A percentile compares a stretch with the other conserved stretches of the same genome.
These are phyloP conservation scores for Myiozetetes cayanensis DNA, from an alignment of 2,113 vertebrate genomes.

Conservation along the genomic window DNA sequence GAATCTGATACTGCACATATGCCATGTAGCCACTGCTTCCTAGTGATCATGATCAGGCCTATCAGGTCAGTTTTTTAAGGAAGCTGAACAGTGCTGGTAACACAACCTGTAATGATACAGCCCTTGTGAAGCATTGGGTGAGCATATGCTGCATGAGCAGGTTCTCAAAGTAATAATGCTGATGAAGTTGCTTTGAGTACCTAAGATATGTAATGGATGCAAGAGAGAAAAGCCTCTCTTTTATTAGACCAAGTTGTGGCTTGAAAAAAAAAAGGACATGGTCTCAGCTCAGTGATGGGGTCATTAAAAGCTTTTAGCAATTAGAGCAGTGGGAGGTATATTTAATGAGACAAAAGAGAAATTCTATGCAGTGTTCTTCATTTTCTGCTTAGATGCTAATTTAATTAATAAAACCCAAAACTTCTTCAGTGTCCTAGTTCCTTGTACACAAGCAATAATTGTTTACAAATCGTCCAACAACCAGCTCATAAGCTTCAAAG, in stretches of 20 bases:
- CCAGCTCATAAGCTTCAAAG: slow-evolving; percentile 68
- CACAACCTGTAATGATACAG: background rate
- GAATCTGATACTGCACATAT: background rate
- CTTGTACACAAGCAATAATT: slow-evolving; percentile 62
- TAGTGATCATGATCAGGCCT: fast-evolving
- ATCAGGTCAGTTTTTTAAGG: background rate
- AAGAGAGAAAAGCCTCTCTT: background rate
- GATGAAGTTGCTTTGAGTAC: background rate
- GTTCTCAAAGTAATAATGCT: background rate
- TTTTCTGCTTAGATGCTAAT: slow-evolving; percentile 29
- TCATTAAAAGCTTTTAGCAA: background rate
- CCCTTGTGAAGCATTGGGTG: background rate
- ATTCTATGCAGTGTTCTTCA: background rate
- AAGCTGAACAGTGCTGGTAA: background rate
- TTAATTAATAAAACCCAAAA: slow-evolving; percentile 64
- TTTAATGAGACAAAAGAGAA: background rate
- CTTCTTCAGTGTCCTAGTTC: slow-evolving; percentile 46
- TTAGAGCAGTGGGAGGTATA: background rate
- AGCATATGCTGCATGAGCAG: background rate
- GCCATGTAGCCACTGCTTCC: background rate
- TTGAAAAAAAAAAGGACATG: background rate
- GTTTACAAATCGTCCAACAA: slow-evolving; percentile 69
- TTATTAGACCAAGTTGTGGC: background rate
- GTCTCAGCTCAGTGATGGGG: background rate
- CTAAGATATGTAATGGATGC: background rate